phyloP scores from a whole-genome alignment of 2,113 vertebrate species.

The Leptobrachium leishanense region DNA sequence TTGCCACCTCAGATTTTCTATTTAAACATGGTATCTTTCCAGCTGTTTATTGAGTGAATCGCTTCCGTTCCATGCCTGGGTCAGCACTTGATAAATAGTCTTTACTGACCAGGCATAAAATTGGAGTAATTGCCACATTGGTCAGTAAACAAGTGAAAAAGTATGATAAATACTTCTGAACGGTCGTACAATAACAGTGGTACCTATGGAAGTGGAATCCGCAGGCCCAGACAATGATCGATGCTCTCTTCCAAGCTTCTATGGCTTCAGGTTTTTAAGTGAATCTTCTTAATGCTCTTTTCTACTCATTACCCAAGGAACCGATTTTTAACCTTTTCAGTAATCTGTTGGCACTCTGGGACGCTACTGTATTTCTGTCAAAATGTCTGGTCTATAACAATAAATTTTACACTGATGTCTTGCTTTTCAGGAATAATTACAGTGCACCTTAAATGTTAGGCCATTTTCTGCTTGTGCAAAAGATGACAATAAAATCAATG shows the following conservation, averaged over 20 bases:
- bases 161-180: constrained; percentile 44
- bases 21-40: constrained; percentile 41
- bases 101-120: constrained; percentile 50
- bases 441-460: constrained; percentile 69
- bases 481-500: constrained; percentile 77
- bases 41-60: constrained; percentile 43
- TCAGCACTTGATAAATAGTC: constrained; percentile 49
- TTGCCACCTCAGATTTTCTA: constrained; percentile 25
- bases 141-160: constrained; percentile 51
- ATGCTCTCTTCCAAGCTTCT: constrained; percentile 25
- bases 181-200: constrained; percentile 41
- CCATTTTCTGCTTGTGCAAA: constrained; percentile 73
- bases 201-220: constrained; percentile 37
- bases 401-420: constrained; percentile 77
- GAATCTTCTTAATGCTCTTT: constrained; percentile 48
- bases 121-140: constrained; percentile 50
- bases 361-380: constrained; percentile 64
- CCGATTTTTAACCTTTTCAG: constrained; percentile 65
- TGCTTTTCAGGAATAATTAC: constrained; percentile 78
- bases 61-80: constrained; percentile 39
- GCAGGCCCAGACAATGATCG: constrained; percentile 39
- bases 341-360: constrained; percentile 59
- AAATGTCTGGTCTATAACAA: constrained; percentile 61
- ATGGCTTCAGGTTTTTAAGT: constrained; percentile 21
- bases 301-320: constrained; percentile 50